Evolutionary conservation across 1,140 invertebrate genomes (phyloP), one percentile per base, ranked within the genome.

Genomic region (Brachionus manjavacas): DNA sequence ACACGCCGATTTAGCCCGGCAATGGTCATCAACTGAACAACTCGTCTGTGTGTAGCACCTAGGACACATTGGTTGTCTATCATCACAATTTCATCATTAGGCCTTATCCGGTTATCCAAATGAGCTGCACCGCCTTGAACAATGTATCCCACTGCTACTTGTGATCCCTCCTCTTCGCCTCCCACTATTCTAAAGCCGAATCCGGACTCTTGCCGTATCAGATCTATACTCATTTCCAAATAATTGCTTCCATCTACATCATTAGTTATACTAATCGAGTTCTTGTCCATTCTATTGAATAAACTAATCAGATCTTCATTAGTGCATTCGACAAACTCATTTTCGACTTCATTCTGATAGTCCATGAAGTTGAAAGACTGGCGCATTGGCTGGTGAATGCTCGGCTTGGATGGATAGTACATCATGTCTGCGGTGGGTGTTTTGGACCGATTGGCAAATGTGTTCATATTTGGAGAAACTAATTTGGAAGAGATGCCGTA

Each of bases 141-240:
- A 86, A 98, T 95, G 88, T 96, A 94, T 23, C 96, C 96, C 70
- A 98, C 95, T 3, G 95, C 94, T 81, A 94, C 95, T 91, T 97
- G 94, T 85, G 95, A 96, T 85, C 95, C 94, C 91, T 98, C 96
- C 91, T 99, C 97, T 0, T 95, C 96, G 39, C 97, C 97, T n/a
- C 97, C 97, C 39, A 99, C 95, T 88, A 99, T 97, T 86, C 97
- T 91, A 91, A 99, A 99, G 7, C 97, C 97, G 91, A 99, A 97
- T 14, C 95, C 95, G 12, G 31, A 41, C 6, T 81, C 79, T 81
- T 81, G 79, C 31, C 79, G 20, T 0, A 66, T 7, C 25, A 81
- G 35, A 11, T 81, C 79, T 43, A 81, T 68, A 12, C 31, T 25
- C 52, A 81, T 60, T 68, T 81, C 79, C 20, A 81, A 8, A 64